A percentile compares a stretch with the other conserved stretches of the same genome.
Evolutionary conservation across 1,140 invertebrate genomes (phyloP).

Genomic region (Pseudoatta argentina): DNA sequence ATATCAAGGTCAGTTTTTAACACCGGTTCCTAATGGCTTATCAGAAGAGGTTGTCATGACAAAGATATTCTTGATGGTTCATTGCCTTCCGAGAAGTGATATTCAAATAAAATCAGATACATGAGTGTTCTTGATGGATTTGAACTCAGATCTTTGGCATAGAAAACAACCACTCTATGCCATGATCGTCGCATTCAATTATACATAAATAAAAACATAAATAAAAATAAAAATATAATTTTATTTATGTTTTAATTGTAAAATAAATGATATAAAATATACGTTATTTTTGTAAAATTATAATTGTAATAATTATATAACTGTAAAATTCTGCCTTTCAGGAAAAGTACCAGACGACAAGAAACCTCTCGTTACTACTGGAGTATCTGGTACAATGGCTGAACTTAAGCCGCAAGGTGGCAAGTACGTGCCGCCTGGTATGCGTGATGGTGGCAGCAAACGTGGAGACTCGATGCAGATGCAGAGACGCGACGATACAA

Average conservation of each 20-base stretch:
- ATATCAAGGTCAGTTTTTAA: too few species aligned
- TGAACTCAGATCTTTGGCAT: too few species aligned
- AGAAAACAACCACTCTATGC: too few species aligned
- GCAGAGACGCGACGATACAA: constrained; percentile 91
- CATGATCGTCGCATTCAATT: constrained; percentile 34
- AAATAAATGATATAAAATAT: not conserved
- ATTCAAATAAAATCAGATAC: too few species aligned
- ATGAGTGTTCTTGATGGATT: too few species aligned
- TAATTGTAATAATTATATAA: not conserved
- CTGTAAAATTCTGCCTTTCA: constrained; percentile 45
- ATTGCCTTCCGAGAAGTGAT: too few species aligned
- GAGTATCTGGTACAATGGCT: constrained; percentile 81
- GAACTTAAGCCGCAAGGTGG: constrained; percentile 85
- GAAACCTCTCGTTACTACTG: constrained; percentile 77
- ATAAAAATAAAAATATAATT: too few species aligned
- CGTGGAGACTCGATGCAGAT: constrained; percentile 91
- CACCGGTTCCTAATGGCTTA: too few species aligned
- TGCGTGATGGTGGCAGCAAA: constrained; percentile 93
- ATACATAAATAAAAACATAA: constrained; percentile 72
- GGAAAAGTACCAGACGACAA: constrained; percentile 84
- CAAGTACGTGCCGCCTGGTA: constrained; percentile 95
- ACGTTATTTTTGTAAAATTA: not conserved
- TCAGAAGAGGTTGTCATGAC: too few species aligned
- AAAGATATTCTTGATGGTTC: too few species aligned
- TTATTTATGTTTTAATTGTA: too few species aligned